Conservation (phyloP, 2,113 vertebrate species). For the Saccopteryx leptura region DNA sequence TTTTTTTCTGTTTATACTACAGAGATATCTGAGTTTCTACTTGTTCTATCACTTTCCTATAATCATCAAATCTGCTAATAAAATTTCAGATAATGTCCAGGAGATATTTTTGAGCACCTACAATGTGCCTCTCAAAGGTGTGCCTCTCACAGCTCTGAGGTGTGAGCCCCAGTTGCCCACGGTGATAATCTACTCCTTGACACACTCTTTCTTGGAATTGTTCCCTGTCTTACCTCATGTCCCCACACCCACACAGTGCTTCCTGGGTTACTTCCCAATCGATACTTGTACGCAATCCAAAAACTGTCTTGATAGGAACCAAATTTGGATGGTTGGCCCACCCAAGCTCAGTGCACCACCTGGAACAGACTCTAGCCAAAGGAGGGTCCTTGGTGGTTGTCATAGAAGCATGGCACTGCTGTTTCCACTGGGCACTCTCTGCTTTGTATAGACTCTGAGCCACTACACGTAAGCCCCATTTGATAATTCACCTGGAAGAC, state of each 20-base stretch:
- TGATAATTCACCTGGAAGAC: background rate
- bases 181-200: background rate
- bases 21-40: background rate
- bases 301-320: background rate
- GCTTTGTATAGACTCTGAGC: background rate
- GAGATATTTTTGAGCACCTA: background rate
- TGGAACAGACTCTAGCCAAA: no score
- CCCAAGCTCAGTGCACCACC: accelerated
- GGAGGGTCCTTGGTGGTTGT: accelerated
- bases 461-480: background rate
- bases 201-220: accelerated
- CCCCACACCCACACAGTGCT: background rate
- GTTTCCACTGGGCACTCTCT: accelerated
- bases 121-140: no score
- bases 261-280: background rate
- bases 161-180: background rate
- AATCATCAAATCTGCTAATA: background rate
- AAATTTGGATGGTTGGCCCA: background rate
- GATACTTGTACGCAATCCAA: background rate
- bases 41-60: background rate
- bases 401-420: accelerated
- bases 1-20: background rate
- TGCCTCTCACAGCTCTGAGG: background rate
- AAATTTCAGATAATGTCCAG: background rate
- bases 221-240: background rate